Conservation (phyloP, 2,888 invertebrate genomes). For the Geotrupes spiniger region DNA sequence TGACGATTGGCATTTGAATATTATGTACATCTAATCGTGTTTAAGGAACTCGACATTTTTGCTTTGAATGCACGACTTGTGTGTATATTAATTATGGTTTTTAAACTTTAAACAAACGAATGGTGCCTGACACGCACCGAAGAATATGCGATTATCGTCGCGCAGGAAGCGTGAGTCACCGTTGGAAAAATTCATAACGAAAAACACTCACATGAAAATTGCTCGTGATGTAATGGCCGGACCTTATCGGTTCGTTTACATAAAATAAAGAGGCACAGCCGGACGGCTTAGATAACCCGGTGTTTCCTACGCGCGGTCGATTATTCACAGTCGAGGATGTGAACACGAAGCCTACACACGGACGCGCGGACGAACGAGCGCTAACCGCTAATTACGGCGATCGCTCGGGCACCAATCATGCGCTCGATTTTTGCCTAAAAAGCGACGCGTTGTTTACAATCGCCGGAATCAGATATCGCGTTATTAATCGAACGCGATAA, state of each 20-base stretch:
- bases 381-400: constrained; percentile 3
- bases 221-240: neutral
- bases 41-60: no score
- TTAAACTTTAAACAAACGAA: no score
- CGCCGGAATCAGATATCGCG: constrained; percentile 17
- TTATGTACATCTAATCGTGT: no score
- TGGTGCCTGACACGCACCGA: no score
- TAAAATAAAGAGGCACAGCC: neutral
- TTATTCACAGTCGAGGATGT: constrained; percentile 1
- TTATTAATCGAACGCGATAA: constrained; percentile 46
- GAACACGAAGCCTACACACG: constrained; percentile 6
- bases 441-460: constrained; percentile 19
- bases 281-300: constrained; percentile 1
- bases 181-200: no score
- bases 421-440: constrained; percentile 4
- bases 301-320: neutral
- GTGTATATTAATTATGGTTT: no score
- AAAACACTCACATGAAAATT: no score
- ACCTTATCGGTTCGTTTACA: neutral
- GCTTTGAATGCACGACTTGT: no score
- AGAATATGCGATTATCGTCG: no score
- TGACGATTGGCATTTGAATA: no score
- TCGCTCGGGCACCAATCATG: constrained; percentile 1
- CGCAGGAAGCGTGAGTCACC: no score
- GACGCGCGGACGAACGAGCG: no score